Evolutionary conservation across 2,888 invertebrate genomes (phyloP).

Genomic region (Lithophane socia): DNA sequence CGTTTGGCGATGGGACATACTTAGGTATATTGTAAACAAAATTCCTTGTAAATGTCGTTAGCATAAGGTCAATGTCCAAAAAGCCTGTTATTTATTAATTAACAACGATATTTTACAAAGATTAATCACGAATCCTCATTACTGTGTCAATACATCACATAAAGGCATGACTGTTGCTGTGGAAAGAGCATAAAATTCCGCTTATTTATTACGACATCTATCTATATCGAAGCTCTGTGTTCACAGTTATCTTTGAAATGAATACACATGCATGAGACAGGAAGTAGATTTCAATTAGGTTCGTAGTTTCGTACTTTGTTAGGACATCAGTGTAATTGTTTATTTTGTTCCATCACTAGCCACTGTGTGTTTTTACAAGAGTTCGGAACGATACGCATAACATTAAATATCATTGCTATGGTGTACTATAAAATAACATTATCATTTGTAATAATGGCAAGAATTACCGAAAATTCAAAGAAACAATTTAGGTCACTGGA

Average conservation of each 20-base stretch:
- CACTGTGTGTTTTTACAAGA: conserved; percentile 12
- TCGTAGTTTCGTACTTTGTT: background rate
- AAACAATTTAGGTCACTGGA: conserved; percentile 22
- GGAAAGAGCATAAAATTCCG: background rate
- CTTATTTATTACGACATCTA: background rate
- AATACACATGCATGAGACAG: conserved; percentile 5
- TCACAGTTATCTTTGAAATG: conserved; percentile 36
- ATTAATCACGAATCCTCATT: background rate
- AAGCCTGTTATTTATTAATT: background rate
- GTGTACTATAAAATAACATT: conserved; percentile 14
- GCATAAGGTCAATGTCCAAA: conserved; percentile 8
- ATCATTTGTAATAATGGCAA: conserved; percentile 8
- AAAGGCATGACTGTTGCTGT: background rate
- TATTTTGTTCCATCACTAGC: conserved; percentile 7
- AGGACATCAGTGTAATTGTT: conserved; percentile 13
- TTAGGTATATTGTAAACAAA: conserved; percentile 25
- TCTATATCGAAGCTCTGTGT: conserved; percentile 10
- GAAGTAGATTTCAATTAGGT: conserved; percentile 10
- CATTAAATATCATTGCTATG: conserved; percentile 8
- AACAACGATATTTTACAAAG: background rate
- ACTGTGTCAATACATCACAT: background rate
- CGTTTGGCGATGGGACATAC: conserved; percentile 1
- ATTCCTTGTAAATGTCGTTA: conserved; percentile 30
- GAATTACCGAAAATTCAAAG: background rate
- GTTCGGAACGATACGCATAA: background rate